Conservation (phyloP, 2,113 vertebrate species). For the Pleuronectes platessa region DNA sequence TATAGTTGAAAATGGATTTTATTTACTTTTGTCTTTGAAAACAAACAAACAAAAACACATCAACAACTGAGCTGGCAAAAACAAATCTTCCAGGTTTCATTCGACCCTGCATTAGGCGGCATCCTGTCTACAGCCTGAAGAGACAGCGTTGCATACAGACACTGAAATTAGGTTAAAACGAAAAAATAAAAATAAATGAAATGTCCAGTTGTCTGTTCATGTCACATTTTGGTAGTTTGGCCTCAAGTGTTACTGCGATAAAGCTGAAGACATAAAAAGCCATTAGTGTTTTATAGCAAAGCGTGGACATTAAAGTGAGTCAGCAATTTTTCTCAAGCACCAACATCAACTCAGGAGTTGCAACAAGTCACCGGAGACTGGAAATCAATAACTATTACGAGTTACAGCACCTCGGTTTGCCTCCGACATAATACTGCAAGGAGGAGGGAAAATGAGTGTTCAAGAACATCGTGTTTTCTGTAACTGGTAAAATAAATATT, state of each 20-base stretch:
- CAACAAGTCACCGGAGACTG: conserved; percentile 31
- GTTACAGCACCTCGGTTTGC: conserved; percentile 10
- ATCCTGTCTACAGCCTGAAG: conserved; percentile 27
- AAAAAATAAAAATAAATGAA: background rate
- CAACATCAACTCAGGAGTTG: background rate
- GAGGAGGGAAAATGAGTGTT: background rate
- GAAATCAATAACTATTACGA: conserved; percentile 37
- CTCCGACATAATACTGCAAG: conserved; percentile 33
- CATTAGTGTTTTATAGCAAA: conserved; percentile 46
- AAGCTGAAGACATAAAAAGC: conserved; percentile 12
- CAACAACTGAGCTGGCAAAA: conserved; percentile 52
- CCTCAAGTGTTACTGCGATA: conserved; percentile 35
- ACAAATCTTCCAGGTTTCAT: conserved; percentile 52
- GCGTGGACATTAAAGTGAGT: conserved; percentile 38
- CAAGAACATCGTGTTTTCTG: conserved; percentile 2
- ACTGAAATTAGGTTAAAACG: conserved; percentile 44
- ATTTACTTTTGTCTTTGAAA: conserved; percentile 78
- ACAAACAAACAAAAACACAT: conserved; percentile 55
- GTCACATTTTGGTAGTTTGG: conserved; percentile 53
- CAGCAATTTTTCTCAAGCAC: conserved; percentile 12
- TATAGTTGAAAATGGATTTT: conserved; percentile 66
- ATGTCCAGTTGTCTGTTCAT: conserved; percentile 46
- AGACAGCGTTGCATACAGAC: conserved; percentile 37
- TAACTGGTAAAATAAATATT: background rate
- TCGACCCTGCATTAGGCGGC: conserved; percentile 40